Evolutionary conservation across 1,140 invertebrate genomes (phyloP), one percentile per base, ranked within the genome.

Genomic region (Aleiodes sp.): DNA sequence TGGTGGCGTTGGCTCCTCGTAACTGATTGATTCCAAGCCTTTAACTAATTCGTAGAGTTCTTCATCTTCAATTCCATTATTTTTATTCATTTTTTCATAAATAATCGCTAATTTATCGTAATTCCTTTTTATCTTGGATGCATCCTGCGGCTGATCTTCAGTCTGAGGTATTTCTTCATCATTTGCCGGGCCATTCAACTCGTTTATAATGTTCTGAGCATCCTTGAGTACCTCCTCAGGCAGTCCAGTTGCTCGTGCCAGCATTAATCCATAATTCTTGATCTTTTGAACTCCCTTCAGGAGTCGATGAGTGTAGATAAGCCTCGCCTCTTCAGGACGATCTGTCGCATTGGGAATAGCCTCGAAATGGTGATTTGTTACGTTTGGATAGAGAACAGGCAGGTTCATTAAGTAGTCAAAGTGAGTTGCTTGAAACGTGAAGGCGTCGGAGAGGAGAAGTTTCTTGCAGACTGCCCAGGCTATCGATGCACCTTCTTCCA

Each of bases 371-470:
- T 78, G 80, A 73, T 94, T 96, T 35, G 88, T 88, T 29, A 96
- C 91, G 83, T 94, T 95, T 19, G 87, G 88, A 82, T 95, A 95
- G 2, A 94, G 72, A 43, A 91, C 87, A 52, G 91, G 87, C 8
- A 98, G 77, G 80, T 91, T 90, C 0, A 92, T 92, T 12, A 97
- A 80, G 60, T 91, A 90, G 28, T 88, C 82, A 80, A 93, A 95
- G 84, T 98, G 96, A 1, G 96, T 97, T 0, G 94, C 92, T 70
- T 94, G 90, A 73, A 95, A 92, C 3, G 90, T 90, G 76, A 94
- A 96, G 0, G 94, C 92, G 70, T 90, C 86, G 2, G 88, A 89
- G 35, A 85, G 80, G 1, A 93, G 75, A 2, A 98, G 86, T 70
- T 90, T 85, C 86, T 96, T 93, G 79, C 91, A 92, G 65, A 97